phyloP scores from a whole-genome alignment of 2,888 invertebrate genomes.

The Catocala nupta region DNA sequence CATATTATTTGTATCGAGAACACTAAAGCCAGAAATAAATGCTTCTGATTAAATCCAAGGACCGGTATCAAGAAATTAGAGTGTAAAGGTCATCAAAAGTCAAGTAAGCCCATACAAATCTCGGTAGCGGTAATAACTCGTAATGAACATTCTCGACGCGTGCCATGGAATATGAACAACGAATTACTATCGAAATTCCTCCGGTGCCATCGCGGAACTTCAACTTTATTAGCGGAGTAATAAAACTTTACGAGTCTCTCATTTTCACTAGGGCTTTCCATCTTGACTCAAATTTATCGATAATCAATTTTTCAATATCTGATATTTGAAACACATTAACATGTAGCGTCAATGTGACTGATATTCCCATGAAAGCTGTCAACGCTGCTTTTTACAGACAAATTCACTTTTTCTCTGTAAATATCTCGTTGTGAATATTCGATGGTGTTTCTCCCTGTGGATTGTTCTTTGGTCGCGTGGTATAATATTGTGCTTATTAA shows the following conservation, averaged over 20 bases:
- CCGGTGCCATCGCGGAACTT: conserved; percentile 53
- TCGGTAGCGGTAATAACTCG: conserved; percentile 55
- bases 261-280: conserved; percentile 45
- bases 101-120: conserved; percentile 56
- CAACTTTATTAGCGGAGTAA: conserved; percentile 60
- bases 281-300: conserved; percentile 46
- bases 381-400: neutral
- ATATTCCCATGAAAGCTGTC: conserved; percentile 11
- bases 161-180: conserved; percentile 67
- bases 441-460: neutral
- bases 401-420: neutral
- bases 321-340: conserved; percentile 20
- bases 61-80: conserved; percentile 39
- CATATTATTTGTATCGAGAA: neutral
- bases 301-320: conserved; percentile 50
- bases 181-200: conserved; percentile 63
- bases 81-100: conserved; percentile 46
- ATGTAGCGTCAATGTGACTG: conserved; percentile 11
- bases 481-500: too few relatives aligned
- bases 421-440: neutral
- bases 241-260: conserved; percentile 61
- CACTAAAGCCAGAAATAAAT: conserved; percentile 4
- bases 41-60: conserved; percentile 11
- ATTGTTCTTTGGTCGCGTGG: neutral
- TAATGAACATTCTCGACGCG: conserved; percentile 60